A percentile compares a stretch with the other conserved stretches of the same genome.
Evolutionary conservation across 1,140 invertebrate species (phyloP).

Genomic region (Ruditapes philippinarum): DNA sequence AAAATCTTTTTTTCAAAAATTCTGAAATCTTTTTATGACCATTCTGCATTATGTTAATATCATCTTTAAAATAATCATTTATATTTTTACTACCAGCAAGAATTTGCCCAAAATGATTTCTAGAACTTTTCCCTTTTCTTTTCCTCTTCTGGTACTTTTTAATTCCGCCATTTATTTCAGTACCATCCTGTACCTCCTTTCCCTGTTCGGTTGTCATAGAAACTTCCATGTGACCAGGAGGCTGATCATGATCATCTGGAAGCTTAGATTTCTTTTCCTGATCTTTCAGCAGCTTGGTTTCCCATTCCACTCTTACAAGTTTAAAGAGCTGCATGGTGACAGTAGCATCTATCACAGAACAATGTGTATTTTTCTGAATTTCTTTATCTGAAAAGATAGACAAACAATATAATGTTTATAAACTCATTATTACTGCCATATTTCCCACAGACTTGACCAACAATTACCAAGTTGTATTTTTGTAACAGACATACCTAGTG

Average conservation of each 20-base stretch:
- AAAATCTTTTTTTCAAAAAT: neutral
- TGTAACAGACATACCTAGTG: too few species aligned
- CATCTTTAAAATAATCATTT: neutral
- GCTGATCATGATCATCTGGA: neutral
- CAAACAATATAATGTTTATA: too few species aligned
- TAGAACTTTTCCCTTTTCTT: neutral
- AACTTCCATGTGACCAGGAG: neutral
- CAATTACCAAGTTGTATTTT: too few species aligned
- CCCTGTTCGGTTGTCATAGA: neutral
- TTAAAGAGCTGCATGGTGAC: slow-evolving; percentile 39
- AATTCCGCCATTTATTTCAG: neutral
- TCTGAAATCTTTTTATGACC: neutral
- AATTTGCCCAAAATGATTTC: slow-evolving; percentile 34
- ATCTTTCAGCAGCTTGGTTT: slow-evolving; percentile 20
- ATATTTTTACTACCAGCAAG: slow-evolving; percentile 11
- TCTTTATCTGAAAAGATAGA: slow-evolving; percentile 37
- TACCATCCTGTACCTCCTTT: neutral
- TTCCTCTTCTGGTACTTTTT: slow-evolving; percentile 3
- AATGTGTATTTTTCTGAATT: slow-evolving; percentile 49
- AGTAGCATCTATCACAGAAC: slow-evolving; percentile 56
- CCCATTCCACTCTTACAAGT: slow-evolving; percentile 59
- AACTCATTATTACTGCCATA: too few species aligned
- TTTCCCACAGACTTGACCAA: too few species aligned
- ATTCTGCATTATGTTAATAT: neutral
- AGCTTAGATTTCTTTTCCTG: neutral